phyloP scores from a whole-genome alignment of 2,113 vertebrate genomes.

The Sitta europaea region DNA sequence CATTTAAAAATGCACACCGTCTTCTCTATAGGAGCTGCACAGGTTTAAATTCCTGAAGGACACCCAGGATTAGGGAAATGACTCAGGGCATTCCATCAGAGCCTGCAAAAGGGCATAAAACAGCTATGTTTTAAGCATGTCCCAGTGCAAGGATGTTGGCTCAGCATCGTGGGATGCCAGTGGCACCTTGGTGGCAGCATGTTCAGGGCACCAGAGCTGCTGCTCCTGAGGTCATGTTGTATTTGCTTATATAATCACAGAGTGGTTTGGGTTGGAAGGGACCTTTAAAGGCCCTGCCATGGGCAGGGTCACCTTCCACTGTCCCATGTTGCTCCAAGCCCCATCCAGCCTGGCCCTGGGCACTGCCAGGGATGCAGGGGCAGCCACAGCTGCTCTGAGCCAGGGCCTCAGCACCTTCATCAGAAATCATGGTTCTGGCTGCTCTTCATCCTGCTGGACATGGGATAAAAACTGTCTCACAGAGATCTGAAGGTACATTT shows the following conservation, averaged over 20 bases:
- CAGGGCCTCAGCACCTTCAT: neutral
- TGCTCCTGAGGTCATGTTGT: rapidly evolving
- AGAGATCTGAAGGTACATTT: neutral
- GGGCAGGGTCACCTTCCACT: neutral
- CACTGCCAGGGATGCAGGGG: neutral
- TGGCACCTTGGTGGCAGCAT: rapidly evolving
- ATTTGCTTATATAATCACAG: neutral
- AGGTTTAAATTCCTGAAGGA: neutral
- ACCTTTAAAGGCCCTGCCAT: rapidly evolving
- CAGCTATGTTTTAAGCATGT: neutral
- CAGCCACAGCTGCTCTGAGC: neutral
- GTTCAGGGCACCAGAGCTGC: neutral
- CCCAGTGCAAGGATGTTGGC: neutral
- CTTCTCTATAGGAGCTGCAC: neutral
- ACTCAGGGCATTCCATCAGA: neutral
- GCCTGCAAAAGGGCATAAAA: neutral
- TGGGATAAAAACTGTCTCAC: neutral
- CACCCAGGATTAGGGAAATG: neutral
- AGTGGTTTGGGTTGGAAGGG: neutral
- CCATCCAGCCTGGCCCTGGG: rapidly evolving
- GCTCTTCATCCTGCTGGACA: neutral
- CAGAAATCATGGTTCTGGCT: neutral
- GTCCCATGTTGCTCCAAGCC: rapidly evolving
- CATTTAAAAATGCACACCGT: neutral
- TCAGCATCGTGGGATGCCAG: rapidly evolving